Base-by-base conservation (phyloP, 2,113 vertebrate species). In the Craseonycteris thonglongyai region DNA sequence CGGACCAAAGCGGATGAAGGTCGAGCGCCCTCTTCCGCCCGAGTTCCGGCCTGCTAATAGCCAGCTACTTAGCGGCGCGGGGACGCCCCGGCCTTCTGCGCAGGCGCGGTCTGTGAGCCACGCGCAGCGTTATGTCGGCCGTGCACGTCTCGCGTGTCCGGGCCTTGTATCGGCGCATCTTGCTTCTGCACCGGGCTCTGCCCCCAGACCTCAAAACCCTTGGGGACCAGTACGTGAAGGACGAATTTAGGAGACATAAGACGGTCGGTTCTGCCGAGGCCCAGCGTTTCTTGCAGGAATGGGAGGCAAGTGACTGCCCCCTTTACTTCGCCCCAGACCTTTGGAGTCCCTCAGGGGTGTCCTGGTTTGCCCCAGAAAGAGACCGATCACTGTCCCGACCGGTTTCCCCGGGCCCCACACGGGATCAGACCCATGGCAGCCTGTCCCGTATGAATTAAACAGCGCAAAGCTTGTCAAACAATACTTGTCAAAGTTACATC, bases 211-310 rank as follows among this genome's bases (percentile, higher is more conserved):
- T 99, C 58, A 98, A 98, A 89, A 98, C 98, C 19, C 97, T 99
- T 30, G 99, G 99, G 0, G 99, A 99, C 88, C 99, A 98, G 95
- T 99, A 99, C 61, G 99, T 99, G 78, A 99, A 98, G 94, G 99
- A 99, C 72, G 99, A 99, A 96, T 99, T 99, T 98, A 98, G 98
- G 69, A 98, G 98, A 95, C 98, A 99, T 93, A 98, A 97, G 89
- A 49, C 45, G 0, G 98, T 98, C 1, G 74, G 96, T 18, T 79
- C 97, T 0, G 98, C 98, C 16, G 99, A 99, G 80, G 98, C 96
- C 54, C 97, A 95, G 92, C 93, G 94, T 88, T 99, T 99, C 98
- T 97, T 99, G 98, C 88, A 85, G n/a, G 99, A 99, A 93, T 99
- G 99, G 99, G 98, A 99, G 99, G 99, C 98, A 98, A 98, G 98